Percentiles rank a stretch among this genome's conserved stretches.
These are phyloP conservation scores for Ctenosaura bakeri DNA, from an alignment of 2,797 vertebrate genomes.

Conservation along the genomic window DNA sequence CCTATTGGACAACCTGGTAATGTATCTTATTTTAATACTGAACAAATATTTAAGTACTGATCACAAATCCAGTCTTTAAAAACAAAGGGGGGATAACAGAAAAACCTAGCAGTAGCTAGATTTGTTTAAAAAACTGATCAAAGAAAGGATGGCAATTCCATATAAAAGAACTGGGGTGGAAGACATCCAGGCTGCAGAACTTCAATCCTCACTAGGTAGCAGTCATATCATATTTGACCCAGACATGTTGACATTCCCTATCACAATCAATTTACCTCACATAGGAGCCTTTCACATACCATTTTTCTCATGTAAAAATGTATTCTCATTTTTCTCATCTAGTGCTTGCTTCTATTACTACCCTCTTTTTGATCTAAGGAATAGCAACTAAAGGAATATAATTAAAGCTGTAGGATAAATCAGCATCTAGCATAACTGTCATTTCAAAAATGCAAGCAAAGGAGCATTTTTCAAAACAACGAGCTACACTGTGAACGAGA, in stretches of 20 bases:
- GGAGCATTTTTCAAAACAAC: not conserved
- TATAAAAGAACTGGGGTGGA: not conserved
- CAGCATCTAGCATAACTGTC: not conserved
- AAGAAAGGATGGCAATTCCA: not conserved
- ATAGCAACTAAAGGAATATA: not conserved
- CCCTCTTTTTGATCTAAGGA: not conserved
- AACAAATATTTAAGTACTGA: not conserved
- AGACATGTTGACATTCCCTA: not conserved
- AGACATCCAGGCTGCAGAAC: not conserved
- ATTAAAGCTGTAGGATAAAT: not conserved
- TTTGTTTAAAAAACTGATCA: not conserved
- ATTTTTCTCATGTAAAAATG: not conserved
- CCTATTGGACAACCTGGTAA: not conserved
- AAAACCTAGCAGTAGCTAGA: not conserved
- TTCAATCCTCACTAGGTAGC: not conserved
- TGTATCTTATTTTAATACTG: not conserved
- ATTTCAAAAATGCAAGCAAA: not conserved
- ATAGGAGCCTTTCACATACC: not conserved
- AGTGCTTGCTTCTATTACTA: not conserved
- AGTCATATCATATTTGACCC: not conserved
- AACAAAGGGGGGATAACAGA: not conserved
- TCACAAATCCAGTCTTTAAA: not conserved
- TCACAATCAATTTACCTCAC: not conserved
- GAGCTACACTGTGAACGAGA: not conserved
- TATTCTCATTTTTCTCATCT: too few relatives aligned